Base-by-base conservation (phyloP, 2,113 vertebrate genomes). In the Himantopus leucocephalus region DNA sequence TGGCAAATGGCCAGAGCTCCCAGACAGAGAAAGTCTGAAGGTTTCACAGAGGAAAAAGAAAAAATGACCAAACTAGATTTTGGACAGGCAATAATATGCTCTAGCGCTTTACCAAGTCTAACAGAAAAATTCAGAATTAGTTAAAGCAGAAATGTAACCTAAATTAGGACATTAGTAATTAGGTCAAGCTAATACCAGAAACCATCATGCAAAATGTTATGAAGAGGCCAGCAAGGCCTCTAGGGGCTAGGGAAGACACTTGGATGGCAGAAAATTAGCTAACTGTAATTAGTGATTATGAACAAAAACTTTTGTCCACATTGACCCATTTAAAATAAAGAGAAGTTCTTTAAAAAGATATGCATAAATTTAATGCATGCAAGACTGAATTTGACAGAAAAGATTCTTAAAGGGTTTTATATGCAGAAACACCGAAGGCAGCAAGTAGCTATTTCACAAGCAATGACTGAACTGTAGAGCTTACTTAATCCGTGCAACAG, bases 271-370 rank as follows among this genome's bases (percentile, higher is more conserved):
- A 94, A 94, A 97, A 80, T 97, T 82, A 94, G 58, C 94, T 84
- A 91, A 50, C 39, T 85, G 84, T 90, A 95, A 96, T 97, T 92
- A 96, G 97, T 6, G 68, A 90, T 90, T 78, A 88, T 37, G 91
- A 95, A 88, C 29, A 82, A 72, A 92, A 94, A 89, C 56, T 89
- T 73, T 78, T 58, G 82, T 90, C 58, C 70, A 72, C 48, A 95
- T 47, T 92, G 94, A 95, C 97, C 97, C 73, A 96, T 41, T 97
- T 97, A 91, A 86, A 96, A 95, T 78, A 94, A 95, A 96, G 13
- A 79, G 88, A 82, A 91, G 30, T 62, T 55, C 93, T 95, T 95
- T 79, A 35, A 91, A 90, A 95, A 97, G 86, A 81, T 66, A 90
- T 9, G 66, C 62, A 82, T 70, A 70, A 73, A 85, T 82, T 70